These are phyloP conservation scores for Boloria euphrosyne DNA, from an alignment of 2,888 invertebrate species.

Conservation along the genomic window DNA sequence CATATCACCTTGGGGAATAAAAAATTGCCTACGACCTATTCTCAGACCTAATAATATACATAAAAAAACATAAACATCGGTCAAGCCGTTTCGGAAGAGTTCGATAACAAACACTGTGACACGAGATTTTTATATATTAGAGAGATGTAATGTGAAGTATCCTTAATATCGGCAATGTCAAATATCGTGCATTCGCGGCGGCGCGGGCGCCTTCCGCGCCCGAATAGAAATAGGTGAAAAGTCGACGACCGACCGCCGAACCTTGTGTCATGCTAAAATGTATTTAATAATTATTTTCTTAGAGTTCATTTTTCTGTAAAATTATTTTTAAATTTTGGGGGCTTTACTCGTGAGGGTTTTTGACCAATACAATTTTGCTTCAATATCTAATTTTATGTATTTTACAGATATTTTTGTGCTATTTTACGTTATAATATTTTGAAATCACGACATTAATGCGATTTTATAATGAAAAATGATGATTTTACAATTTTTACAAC, in stretches of 20 bases:
- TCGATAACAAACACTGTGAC: too few species aligned
- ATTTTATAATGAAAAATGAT: too few species aligned
- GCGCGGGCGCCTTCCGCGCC: slow-evolving; percentile 44
- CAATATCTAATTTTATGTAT: slow-evolving; percentile 3
- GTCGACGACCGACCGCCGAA: slow-evolving; percentile 48
- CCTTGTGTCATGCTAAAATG: slow-evolving; percentile 1
- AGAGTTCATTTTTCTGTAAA: slow-evolving; percentile 14
- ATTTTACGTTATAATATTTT: background rate
- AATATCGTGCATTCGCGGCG: slow-evolving; percentile 35
- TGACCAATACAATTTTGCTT: slow-evolving; percentile 14
- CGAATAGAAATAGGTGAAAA: slow-evolving; percentile 56
- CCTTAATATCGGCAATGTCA: slow-evolving; percentile 16
- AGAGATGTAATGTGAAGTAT: slow-evolving; percentile 3
- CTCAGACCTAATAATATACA: too few species aligned
- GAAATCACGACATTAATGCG: too few species aligned
- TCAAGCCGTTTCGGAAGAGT: too few species aligned
- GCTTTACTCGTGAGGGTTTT: slow-evolving; percentile 11
- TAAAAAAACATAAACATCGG: too few species aligned
- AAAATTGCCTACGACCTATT: too few species aligned
- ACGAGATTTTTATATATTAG: too few species aligned
- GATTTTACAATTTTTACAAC: too few species aligned
- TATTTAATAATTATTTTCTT: background rate
- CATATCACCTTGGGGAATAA: too few species aligned
- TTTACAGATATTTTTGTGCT: background rate
- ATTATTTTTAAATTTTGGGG: background rate